Evolutionary conservation across 2,888 invertebrate species (phyloP), one percentile per base, ranked within the genome.

Genomic region (Matsumyia berberina): DNA sequence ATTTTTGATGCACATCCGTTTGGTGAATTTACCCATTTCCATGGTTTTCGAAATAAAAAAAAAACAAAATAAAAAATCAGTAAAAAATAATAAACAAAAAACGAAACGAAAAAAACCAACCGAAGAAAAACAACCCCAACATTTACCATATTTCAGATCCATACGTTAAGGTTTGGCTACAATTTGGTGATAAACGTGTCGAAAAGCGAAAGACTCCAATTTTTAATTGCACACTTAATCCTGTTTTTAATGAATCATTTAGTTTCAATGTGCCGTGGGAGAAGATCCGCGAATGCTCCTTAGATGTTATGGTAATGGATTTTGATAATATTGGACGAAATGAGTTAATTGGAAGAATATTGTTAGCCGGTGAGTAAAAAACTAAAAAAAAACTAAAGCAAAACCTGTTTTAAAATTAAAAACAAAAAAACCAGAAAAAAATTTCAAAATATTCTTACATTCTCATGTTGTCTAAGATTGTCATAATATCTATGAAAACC

Each of bases 101-200:
- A 29, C 4, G 12, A 39, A 58, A 58, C 3, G 9, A 73, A 60
- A 17, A 11, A 31, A 11, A n/a, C 19, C 35, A 57, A 64, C n/a
- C n/a, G 55, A 64, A 11, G 46, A 55, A 74, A 77, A 24, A 24
- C n/a, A n/a, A n/a, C n/a, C n/a, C n/a, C 49, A 62, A 44, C 73
- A 53, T 77, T 76, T 86, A 67, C 51, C 77, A 86, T 76, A 86
- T 93, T 93, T 55, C 94, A 98, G 98, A 98, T 95, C 98, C 98
- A 0, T 98, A 98, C 92, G 98, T 98, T n/a, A 98, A 98, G 92
- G 97, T 98, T 11, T 98, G 98, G 98, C 94, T 98, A 53, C 97
- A 97, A 89, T 97, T 98, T 89, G 98, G 97, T 39, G 97, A 97
- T 90, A 97, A 98, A 89, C 95, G 97, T 88, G 96, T 98, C 88